Evolutionary conservation across 2,888 invertebrate genomes (phyloP).

Genomic region (Harpagoxenus sublaevis): DNA sequence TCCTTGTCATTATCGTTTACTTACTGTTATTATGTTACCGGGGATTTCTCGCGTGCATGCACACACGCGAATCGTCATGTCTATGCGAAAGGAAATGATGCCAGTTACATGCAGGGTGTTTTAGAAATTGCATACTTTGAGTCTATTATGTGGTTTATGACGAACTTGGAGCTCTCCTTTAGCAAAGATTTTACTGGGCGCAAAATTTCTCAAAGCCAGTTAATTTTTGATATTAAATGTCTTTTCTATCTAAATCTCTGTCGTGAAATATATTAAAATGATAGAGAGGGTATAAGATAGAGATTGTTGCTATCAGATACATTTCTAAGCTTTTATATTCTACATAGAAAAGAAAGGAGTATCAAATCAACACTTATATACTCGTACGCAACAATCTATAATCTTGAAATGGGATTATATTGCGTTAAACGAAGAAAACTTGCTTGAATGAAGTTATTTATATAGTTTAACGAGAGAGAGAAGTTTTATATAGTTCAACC

Average conservation of each 20-base stretch:
- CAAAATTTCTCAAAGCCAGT: background rate
- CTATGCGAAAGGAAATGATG: background rate
- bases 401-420: too few species aligned
- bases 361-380: too few species aligned
- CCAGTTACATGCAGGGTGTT: background rate
- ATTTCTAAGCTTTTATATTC: background rate
- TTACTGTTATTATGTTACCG: conserved; percentile 27
- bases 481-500: too few species aligned
- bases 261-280: background rate
- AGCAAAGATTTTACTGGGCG: background rate
- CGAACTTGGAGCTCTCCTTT: background rate
- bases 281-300: background rate
- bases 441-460: too few species aligned
- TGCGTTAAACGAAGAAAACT: too few species aligned
- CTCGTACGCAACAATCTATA: too few species aligned
- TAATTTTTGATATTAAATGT: background rate
- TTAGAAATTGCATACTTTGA: background rate
- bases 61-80: conserved; percentile 29
- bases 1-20: conserved; percentile 28
- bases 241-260: background rate
- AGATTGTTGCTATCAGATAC: background rate
- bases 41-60: conserved; percentile 30
- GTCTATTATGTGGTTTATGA: background rate
- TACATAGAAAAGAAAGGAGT: too few species aligned
- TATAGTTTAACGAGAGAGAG: too few species aligned